Conservation (phyloP, 2,113 vertebrate species). For the Trogon melanurus region DNA sequence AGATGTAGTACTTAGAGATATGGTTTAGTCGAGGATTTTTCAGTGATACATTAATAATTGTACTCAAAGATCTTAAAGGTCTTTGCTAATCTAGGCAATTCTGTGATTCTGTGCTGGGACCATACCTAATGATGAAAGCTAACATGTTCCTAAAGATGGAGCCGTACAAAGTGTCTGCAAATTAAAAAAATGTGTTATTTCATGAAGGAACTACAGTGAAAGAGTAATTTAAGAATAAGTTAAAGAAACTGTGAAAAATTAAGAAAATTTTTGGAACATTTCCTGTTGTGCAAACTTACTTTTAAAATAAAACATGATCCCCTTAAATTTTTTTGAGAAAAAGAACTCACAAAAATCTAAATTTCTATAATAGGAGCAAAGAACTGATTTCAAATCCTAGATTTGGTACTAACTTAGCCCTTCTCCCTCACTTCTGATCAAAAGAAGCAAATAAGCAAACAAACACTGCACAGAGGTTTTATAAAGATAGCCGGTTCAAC, state of each 20-base stretch:
- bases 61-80: too few relatives aligned
- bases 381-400: neutral
- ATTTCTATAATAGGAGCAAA: neutral
- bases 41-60: too few relatives aligned
- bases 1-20: too few relatives aligned
- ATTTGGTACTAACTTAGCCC: neutral
- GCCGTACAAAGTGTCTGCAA: neutral
- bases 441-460: neutral
- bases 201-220: neutral
- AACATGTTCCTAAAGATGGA: neutral
- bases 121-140: neutral
- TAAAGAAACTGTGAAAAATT: neutral
- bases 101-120: neutral
- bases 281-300: neutral
- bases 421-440: neutral
- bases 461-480: neutral
- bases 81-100: too few relatives aligned
- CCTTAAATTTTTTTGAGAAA: neutral
- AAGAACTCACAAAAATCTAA: neutral
- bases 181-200: neutral
- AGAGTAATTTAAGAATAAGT: neutral
- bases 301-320: neutral
- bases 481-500: neutral
- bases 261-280: neutral
- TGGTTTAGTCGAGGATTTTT: too few relatives aligned